A percentile compares a stretch with the other conserved stretches of the same genome.
phyloP scores from a whole-genome alignment of 1,140 invertebrate genomes.

The Drosophila auraria region DNA sequence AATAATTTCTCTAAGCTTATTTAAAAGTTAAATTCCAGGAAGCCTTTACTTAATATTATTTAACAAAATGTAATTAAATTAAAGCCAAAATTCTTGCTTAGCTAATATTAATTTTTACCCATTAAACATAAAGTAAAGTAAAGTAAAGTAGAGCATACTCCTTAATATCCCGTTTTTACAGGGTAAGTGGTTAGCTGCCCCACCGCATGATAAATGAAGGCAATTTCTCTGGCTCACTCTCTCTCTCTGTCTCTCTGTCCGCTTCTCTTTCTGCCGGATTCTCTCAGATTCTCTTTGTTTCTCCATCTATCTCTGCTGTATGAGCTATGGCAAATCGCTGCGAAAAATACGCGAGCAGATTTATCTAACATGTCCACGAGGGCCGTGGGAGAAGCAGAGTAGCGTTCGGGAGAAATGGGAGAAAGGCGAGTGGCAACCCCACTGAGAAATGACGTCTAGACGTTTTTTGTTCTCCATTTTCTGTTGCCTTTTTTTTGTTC shows the following conservation, averaged over 20 bases:
- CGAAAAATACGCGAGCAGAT: slow-evolving; percentile 55
- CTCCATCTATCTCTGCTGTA: slow-evolving; percentile 22
- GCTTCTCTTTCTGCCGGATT: slow-evolving; percentile 15
- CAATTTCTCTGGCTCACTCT: slow-evolving; percentile 47
- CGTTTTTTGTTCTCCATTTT: slow-evolving; percentile 50
- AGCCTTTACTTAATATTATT: no score
- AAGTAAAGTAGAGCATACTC: no score
- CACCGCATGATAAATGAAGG: slow-evolving; percentile 62
- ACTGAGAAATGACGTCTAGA: slow-evolving; percentile 78
- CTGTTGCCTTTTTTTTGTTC: neutral
- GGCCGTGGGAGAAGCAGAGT: slow-evolving; percentile 4
- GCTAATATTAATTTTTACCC: no score
- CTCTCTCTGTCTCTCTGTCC: neutral
- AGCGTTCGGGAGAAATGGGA: slow-evolving; percentile 1
- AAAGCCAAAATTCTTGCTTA: no score
- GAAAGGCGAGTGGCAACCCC: neutral
- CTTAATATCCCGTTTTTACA: neutral
- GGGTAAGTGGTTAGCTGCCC: slow-evolving; percentile 20
- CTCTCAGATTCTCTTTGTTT: slow-evolving; percentile 28
- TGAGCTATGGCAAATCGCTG: slow-evolving; percentile 60
- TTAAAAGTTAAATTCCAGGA: no score
- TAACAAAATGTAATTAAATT: no score
- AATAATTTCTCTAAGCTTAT: no score
- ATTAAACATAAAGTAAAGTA: no score
- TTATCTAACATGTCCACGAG: slow-evolving; percentile 53